Base-by-base conservation (phyloP, 1,140 invertebrate genomes). In the Euwallacea similis region DNA sequence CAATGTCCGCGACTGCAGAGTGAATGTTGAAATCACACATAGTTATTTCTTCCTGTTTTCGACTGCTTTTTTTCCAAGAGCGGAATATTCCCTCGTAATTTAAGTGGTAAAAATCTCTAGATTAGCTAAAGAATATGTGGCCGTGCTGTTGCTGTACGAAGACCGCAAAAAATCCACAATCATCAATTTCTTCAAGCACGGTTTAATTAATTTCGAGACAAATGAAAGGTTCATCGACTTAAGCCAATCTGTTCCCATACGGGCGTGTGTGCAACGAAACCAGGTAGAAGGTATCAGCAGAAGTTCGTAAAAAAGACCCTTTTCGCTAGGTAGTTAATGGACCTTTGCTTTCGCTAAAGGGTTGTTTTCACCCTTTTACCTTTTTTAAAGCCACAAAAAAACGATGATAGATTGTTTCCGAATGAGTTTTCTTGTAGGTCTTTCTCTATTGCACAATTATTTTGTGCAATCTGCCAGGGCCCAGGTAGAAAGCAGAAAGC, bases 301-400 rank as follows among this genome's bases (percentile, higher is more conserved):
- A 33, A n/a, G 10, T 43, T 16, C 11, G 9, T 7, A 50, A 54
- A 42, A 59, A 61, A 44, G 42, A 64, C 55, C 66, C 66, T 67
- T 67, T 67, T 67, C 56, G 44, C 66, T 67, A 59, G 66, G 59
- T 69, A 61, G 67, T 61, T 69, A 69, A 62, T 69, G 42, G 59
- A 59, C 41, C 67, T 69, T 44, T 62, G 60, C 59, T 69, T 42
- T 62, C 42, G 67, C 67, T 42, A 71, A 71, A 71, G 62, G 69
- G 69, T 71, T 71, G 69, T 71, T 71, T 71, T 71, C 46, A 71
- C 69, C 69, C 69, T 71, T 71, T 71, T 71, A 13, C 33, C 61
- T 60, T 64, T 60, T 66, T 71, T 71, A 64, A 10, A 43, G 9
- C 69, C 43, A 13, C 65, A 64, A 70, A 70, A 70, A 70, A 66